These are phyloP conservation scores for Adela reaumurella DNA, from an alignment of 2,888 invertebrate genomes.

Conservation along the genomic window DNA sequence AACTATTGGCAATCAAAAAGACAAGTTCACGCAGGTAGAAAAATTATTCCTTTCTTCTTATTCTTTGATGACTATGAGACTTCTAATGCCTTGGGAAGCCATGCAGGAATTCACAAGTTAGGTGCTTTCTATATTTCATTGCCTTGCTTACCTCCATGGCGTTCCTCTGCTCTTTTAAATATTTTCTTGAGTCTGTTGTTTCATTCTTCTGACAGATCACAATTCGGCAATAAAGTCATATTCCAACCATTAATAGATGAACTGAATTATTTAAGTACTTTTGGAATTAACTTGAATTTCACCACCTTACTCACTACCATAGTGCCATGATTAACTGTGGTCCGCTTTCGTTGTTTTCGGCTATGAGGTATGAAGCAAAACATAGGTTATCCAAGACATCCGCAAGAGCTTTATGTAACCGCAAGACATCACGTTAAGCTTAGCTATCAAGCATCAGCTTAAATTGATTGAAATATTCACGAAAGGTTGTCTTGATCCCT, in stretches of 20 bases:
- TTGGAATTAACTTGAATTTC: not conserved
- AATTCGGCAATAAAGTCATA: not conserved
- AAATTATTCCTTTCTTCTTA: slow-evolving; percentile 8
- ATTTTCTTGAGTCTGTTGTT: slow-evolving; percentile 4
- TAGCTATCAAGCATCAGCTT: too few relatives aligned
- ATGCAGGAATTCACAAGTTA: slow-evolving; percentile 10
- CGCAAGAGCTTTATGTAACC: too few relatives aligned
- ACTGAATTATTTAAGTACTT: not conserved
- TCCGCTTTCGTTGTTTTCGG: too few relatives aligned
- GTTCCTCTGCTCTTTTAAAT: slow-evolving; percentile 10
- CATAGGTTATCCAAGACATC: too few relatives aligned
- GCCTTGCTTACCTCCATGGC: slow-evolving; percentile 11
- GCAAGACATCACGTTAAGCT: too few relatives aligned
- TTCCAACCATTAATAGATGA: not conserved
- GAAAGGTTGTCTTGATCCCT: too few relatives aligned
- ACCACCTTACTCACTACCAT: too few relatives aligned
- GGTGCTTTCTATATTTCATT: slow-evolving; percentile 11
- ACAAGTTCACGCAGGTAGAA: not conserved
- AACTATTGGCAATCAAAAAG: too few relatives aligned
- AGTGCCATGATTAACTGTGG: too few relatives aligned
- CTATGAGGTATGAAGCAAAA: too few relatives aligned
- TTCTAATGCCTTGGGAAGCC: slow-evolving; percentile 10
- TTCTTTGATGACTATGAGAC: slow-evolving; percentile 13
- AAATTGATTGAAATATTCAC: too few relatives aligned
- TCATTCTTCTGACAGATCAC: not conserved